These are phyloP conservation scores for Drosophila bifasciata DNA, from an alignment of 1,140 invertebrate genomes.

Conservation along the genomic window DNA sequence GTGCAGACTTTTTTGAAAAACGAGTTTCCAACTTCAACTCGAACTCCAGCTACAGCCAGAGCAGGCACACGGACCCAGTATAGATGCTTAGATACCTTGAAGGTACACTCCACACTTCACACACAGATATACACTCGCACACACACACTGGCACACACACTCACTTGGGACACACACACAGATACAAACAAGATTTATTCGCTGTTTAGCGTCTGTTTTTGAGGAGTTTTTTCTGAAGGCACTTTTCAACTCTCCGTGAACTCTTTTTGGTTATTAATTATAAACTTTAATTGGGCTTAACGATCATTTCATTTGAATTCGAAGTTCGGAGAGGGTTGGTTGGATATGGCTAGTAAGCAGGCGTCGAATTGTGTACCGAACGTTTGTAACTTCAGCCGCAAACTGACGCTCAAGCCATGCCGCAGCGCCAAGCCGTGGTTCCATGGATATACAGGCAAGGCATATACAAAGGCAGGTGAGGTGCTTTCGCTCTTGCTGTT, in stretches of 20 bases:
- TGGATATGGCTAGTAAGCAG: neutral
- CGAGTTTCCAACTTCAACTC: slow-evolving; percentile 72
- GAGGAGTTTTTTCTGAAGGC: neutral
- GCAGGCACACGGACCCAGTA: slow-evolving; percentile 40
- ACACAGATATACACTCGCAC: slow-evolving; percentile 13
- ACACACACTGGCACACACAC: slow-evolving; percentile 3
- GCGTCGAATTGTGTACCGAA: slow-evolving; percentile 25
- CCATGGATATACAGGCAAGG: too few species aligned
- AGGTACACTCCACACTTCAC: slow-evolving; percentile 50
- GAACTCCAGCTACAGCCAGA: slow-evolving; percentile 53
- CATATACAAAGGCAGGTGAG: too few species aligned
- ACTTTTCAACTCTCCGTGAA: slow-evolving; percentile 42
- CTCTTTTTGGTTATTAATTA: slow-evolving; percentile 38
- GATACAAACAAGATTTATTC: slow-evolving; percentile 13
- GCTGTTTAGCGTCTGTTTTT: neutral
- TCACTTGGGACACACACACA: slow-evolving; percentile 19
- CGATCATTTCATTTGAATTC: slow-evolving; percentile 30
- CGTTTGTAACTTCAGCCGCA: slow-evolving; percentile 51
- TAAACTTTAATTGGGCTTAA: slow-evolving; percentile 44
- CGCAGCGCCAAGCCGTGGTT: neutral
- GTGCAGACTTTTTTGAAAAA: slow-evolving; percentile 75
- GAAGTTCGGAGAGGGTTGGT: neutral
- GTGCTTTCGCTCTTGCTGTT: too few species aligned
- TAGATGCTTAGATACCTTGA: slow-evolving; percentile 81
- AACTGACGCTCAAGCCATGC: slow-evolving; percentile 49